Conservation (phyloP, 2,888 invertebrate species). For the Plagiodera versicolora region DNA sequence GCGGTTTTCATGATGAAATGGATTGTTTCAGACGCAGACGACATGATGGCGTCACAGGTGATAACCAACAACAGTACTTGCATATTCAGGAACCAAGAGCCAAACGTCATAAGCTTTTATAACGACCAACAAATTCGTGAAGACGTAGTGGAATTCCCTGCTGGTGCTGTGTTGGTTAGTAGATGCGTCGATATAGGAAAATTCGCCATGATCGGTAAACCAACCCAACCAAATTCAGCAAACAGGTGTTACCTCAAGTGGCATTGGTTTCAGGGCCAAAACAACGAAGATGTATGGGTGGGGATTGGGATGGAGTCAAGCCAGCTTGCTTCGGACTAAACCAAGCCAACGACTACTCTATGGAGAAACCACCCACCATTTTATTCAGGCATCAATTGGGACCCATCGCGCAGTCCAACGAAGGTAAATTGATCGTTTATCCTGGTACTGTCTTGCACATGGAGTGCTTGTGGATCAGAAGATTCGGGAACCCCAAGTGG, state of each 20-base stretch:
- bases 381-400: constrained; percentile 79
- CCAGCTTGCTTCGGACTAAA: constrained; percentile 80
- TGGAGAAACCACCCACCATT: constrained; percentile 85
- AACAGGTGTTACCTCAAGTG: too few relatives aligned
- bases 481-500: constrained; percentile 87
- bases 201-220: constrained; percentile 67
- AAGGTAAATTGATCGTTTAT: constrained; percentile 82
- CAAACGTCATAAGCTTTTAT: constrained; percentile 78
- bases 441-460: constrained; percentile 84
- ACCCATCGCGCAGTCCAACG: constrained; percentile 84
- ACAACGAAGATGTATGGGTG: constrained; percentile 71
- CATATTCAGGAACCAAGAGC: constrained; percentile 74
- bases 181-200: constrained; percentile 87
- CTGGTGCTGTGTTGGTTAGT: constrained; percentile 62
- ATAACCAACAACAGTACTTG: constrained; percentile 68
- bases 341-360: constrained; percentile 84
- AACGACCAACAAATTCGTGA: constrained; percentile 78
- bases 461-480: constrained; percentile 86
- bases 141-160: constrained; percentile 75
- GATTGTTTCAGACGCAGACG: constrained; percentile 44
- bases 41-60: constrained; percentile 43
- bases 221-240: background rate
- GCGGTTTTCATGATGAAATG: background rate
- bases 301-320: constrained; percentile 78
- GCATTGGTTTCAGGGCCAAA: constrained; percentile 62